Percentiles rank a stretch among this genome's conserved stretches.
These are phyloP conservation scores for Cacatua alba DNA, from an alignment of 2,113 vertebrate species.

Conservation along the genomic window DNA sequence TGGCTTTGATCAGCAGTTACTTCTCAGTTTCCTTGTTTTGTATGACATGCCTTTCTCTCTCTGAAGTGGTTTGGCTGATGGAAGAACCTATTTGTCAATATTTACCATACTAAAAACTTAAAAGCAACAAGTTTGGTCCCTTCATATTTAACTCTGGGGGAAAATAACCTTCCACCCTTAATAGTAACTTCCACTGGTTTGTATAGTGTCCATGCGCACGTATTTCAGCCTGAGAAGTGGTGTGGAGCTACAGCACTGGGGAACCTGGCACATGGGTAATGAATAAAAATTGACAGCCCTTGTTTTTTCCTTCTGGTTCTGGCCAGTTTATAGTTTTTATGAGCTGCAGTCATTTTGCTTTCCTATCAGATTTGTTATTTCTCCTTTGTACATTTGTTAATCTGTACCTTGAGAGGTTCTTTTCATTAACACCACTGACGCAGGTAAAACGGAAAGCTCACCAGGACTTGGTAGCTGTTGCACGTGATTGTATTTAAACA, in stretches of 20 bases:
- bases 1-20: constrained; percentile 27
- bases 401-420: background rate
- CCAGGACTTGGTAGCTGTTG: background rate
- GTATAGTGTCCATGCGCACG: fast-evolving
- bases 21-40: background rate
- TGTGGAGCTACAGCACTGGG: background rate
- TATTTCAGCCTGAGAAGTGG: background rate
- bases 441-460: background rate
- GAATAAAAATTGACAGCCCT: background rate
- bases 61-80: background rate
- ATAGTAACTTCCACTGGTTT: background rate
- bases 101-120: background rate
- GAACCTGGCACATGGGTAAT: background rate
- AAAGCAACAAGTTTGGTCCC: background rate
- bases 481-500: background rate
- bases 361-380: background rate
- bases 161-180: background rate
- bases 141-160: background rate
- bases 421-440: background rate
- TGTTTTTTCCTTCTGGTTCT: background rate
- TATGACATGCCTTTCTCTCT: background rate
- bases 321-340: background rate
- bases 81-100: background rate
- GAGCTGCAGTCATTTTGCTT: background rate
- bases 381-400: background rate